Conservation (phyloP, 1,140 invertebrate species). For the Heliconius nattereri region DNA sequence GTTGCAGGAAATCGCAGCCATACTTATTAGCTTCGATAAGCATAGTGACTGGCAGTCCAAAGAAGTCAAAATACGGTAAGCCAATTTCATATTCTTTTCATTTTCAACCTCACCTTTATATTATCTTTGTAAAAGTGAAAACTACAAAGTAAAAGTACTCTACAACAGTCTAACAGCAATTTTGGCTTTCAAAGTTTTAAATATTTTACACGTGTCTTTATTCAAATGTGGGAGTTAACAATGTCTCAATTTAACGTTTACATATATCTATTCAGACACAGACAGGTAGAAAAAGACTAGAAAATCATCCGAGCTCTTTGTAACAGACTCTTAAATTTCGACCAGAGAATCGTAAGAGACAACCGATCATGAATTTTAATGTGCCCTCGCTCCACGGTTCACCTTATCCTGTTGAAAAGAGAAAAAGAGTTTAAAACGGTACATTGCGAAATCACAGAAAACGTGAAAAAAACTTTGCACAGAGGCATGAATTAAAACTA, state of each 20-base stretch:
- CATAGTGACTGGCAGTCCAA: conserved; percentile 98
- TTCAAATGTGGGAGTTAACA: conserved; percentile 22
- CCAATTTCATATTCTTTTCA: conserved; percentile 5
- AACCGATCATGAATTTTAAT: conserved; percentile 61
- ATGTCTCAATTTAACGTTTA: conserved; percentile 16
- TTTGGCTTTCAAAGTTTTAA: background rate
- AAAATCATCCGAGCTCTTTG: conserved; percentile 41
- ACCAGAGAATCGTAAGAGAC: conserved; percentile 46
- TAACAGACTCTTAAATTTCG: conserved; percentile 44
- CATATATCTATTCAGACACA: conserved; percentile 33
- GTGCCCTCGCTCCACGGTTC: conserved; percentile 36
- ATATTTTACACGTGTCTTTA: conserved; percentile 21
- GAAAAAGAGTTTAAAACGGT: conserved; percentile 36
- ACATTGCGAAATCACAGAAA: conserved; percentile 51
- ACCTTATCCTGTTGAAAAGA: conserved; percentile 43
- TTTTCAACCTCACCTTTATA: background rate
- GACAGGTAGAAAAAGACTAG: conserved; percentile 38
- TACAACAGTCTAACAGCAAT: background rate
- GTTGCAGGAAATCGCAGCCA: conserved; percentile 97
- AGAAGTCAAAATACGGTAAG: conserved; percentile 97
- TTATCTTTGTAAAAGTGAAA: conserved; percentile 3
- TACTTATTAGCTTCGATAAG: conserved; percentile 97
- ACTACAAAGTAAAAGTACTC: conserved; percentile 7
- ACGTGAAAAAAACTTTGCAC: conserved; percentile 39
- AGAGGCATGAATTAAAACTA: conserved; percentile 73